Percentiles rank a stretch among this genome's conserved stretches.
phyloP scores from a whole-genome alignment of 2,797 vertebrate species.

The Choloepus didactylus region DNA sequence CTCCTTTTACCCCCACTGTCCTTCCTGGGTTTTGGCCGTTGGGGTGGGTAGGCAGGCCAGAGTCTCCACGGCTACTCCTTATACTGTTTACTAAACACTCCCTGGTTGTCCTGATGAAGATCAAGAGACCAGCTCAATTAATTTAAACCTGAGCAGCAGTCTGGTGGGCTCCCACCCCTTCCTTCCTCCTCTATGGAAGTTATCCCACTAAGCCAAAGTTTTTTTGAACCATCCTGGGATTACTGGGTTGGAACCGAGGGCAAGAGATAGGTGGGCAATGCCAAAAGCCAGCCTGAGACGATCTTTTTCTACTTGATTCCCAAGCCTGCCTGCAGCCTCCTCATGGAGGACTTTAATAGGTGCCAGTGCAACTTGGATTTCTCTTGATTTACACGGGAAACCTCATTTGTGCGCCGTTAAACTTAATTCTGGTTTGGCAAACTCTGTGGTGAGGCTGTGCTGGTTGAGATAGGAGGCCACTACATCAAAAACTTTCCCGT shows the following conservation, averaged over 20 bases:
- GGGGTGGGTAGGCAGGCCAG: not conserved
- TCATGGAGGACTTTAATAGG: not conserved
- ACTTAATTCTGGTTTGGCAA: constrained; percentile 50
- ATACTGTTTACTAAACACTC: constrained; percentile 51
- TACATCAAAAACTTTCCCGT: constrained; percentile 26
- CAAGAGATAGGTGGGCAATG: not conserved
- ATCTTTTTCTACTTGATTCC: not conserved
- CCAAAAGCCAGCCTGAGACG: not conserved
- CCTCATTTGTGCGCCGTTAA: constrained; percentile 16
- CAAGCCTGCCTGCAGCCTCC: not conserved
- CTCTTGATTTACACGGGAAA: constrained; percentile 23
- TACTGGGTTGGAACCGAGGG: not conserved
- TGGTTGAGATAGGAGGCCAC: not conserved
- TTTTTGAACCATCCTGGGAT: not conserved
- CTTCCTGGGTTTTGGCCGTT: constrained; percentile 13
- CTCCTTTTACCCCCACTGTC: not conserved
- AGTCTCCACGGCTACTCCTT: constrained; percentile 27
- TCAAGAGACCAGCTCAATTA: not conserved
- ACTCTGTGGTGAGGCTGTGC: not conserved
- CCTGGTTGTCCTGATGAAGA: constrained; percentile 51
- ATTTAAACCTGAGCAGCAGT: constrained; percentile 19
- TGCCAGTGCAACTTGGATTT: constrained; percentile 9
- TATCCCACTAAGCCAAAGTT: not conserved
- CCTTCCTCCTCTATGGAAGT: not conserved
- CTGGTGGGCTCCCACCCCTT: not conserved